Conservation (phyloP, 2,888 invertebrate genomes). For the Merodon equestris region DNA sequence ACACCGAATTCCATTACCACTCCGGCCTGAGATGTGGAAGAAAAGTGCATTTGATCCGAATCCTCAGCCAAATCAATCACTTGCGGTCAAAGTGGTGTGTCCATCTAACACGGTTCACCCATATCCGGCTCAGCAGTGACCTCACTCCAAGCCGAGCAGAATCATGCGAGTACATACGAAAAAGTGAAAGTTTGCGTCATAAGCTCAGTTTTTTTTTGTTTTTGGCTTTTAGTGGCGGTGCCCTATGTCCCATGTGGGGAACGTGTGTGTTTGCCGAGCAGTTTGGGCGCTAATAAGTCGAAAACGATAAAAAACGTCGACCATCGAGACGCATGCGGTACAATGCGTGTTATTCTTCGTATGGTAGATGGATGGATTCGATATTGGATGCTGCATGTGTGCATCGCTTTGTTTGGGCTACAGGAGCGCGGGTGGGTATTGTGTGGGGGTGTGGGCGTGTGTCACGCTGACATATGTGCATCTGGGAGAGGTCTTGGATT, state of each 20-base stretch:
- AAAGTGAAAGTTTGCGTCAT: conserved; percentile 67
- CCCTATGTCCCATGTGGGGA: conserved; percentile 54
- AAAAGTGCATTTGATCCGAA: conserved; percentile 21
- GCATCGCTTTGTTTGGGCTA: conserved; percentile 30
- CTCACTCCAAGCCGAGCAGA: conserved; percentile 27
- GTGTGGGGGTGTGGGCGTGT: conserved; percentile 43
- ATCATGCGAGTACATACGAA: background rate
- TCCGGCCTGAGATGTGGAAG: conserved; percentile 6
- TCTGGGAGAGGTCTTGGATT: conserved; percentile 48
- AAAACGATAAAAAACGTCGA: conserved; percentile 9
- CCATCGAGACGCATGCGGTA: background rate
- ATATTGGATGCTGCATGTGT: conserved; percentile 30
- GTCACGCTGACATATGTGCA: conserved; percentile 44
- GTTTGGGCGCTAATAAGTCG: conserved; percentile 29
- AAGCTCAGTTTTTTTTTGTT: conserved; percentile 18
- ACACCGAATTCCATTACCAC: conserved; percentile 28
- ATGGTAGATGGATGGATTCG: background rate
- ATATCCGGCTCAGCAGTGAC: conserved; percentile 64
- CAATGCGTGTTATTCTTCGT: conserved; percentile 29
- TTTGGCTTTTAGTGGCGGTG: conserved; percentile 11
- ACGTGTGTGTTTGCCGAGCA: conserved; percentile 30
- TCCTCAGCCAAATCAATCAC: conserved; percentile 53
- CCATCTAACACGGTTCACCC: conserved; percentile 59
- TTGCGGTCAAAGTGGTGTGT: conserved; percentile 7
- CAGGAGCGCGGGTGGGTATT: conserved; percentile 49